Evolutionary conservation across 2,888 invertebrate species (phyloP).

Genomic region (Caenorhabditis wallacei): DNA sequence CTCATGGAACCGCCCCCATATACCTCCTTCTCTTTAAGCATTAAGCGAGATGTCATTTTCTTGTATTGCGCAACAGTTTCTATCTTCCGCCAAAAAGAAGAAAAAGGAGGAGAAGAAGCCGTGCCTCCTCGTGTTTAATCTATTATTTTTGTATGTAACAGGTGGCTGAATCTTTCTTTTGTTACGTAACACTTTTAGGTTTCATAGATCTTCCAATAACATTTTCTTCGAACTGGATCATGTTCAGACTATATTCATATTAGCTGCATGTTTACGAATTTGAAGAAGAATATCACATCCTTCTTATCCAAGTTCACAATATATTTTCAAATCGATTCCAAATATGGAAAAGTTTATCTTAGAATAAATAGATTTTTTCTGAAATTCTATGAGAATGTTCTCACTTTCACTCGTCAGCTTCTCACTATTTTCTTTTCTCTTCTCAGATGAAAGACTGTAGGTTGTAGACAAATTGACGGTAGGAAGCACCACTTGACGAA

Average conservation of each 20-base stretch:
- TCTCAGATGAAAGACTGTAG: background rate
- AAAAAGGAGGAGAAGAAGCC: conserved; percentile 20
- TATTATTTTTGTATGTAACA: conserved; percentile 43
- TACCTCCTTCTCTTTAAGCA: conserved; percentile 36
- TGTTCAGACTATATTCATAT: background rate
- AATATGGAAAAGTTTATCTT: no score
- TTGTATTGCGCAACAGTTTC: conserved; percentile 43
- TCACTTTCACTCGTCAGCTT: conserved; percentile 35
- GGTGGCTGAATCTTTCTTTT: conserved; percentile 8
- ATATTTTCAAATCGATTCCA: no score
- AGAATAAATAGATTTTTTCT: no score
- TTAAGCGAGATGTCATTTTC: conserved; percentile 35
- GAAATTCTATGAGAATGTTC: background rate
- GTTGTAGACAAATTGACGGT: conserved; percentile 34
- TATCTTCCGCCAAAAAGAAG: conserved; percentile 20
- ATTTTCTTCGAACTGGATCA: background rate
- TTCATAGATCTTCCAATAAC: conserved; percentile 6
- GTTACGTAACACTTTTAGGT: conserved; percentile 20
- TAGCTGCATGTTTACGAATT: no score
- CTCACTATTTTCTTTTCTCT: background rate
- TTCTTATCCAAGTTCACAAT: no score
- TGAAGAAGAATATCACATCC: no score
- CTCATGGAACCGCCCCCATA: conserved; percentile 46
- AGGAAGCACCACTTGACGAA: conserved; percentile 37
- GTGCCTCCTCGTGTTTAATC: conserved; percentile 27